Percentiles rank a stretch among this genome's conserved stretches.
Evolutionary conservation across 2,797 vertebrate genomes (phyloP).

Genomic region (Darevskia mixta): DNA sequence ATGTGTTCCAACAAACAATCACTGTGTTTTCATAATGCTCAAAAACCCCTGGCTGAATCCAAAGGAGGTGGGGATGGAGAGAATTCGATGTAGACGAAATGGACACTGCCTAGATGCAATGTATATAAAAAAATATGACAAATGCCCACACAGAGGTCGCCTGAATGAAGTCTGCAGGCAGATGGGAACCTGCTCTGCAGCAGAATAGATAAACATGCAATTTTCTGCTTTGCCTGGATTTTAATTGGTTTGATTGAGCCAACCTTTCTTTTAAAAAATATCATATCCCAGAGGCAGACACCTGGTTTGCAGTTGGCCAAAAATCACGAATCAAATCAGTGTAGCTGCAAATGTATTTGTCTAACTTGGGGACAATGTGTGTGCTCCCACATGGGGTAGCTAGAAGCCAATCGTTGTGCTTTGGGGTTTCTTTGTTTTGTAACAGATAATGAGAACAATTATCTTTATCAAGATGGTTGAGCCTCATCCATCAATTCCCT

Average conservation of each 20-base stretch:
- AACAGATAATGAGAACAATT: neutral
- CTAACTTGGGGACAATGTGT: neutral
- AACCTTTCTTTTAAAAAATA: slow-evolving; percentile 34
- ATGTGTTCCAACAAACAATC: neutral
- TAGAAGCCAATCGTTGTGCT: neutral
- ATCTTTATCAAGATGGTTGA: neutral
- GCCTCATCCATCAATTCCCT: neutral
- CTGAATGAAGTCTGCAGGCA: slow-evolving; percentile 2
- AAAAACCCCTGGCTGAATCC: neutral
- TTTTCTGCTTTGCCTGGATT: slow-evolving; percentile 30
- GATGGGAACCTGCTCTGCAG: slow-evolving; percentile 31
- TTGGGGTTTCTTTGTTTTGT: neutral
- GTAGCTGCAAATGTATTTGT: slow-evolving; percentile 9
- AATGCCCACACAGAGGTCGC: neutral
- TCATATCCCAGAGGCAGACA: slow-evolving; percentile 34
- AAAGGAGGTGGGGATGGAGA: neutral
- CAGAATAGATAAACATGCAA: slow-evolving; percentile 32
- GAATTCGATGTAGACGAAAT: neutral
- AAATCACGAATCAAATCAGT: slow-evolving; percentile 5
- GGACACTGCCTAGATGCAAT: neutral
- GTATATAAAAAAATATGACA: neutral
- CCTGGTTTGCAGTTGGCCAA: slow-evolving; percentile 8
- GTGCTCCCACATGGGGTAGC: neutral
- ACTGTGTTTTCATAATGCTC: neutral
- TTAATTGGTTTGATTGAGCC: slow-evolving; percentile 28